A percentile compares a stretch with the other conserved stretches of the same genome.
These are phyloP conservation scores for Drosophila flavopinicola DNA, from an alignment of 2,888 invertebrate genomes.

Conservation along the genomic window DNA sequence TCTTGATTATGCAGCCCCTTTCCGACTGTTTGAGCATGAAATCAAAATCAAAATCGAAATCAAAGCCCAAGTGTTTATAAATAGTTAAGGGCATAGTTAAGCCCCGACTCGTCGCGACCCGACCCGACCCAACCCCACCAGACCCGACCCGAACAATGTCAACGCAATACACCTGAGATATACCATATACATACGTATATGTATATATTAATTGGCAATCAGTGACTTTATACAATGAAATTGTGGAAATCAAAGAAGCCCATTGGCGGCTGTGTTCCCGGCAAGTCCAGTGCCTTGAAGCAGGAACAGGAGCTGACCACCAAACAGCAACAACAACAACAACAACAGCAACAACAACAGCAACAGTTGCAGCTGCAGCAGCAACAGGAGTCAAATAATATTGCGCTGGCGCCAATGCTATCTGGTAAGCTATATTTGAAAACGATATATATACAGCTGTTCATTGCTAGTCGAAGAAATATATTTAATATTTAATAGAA, in stretches of 20 bases:
- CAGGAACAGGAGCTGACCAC: constrained; percentile 77
- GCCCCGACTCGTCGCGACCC: not conserved
- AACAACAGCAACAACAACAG: constrained; percentile 49
- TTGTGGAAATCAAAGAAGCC: constrained; percentile 85
- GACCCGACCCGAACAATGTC: constrained; percentile 20
- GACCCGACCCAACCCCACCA: too few species aligned
- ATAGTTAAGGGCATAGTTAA: constrained; percentile 3
- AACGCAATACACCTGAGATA: not conserved
- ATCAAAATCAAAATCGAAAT: constrained; percentile 7
- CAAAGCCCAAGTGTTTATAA: constrained; percentile 13
- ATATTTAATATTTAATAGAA: too few species aligned
- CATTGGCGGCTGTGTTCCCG: constrained; percentile 84
- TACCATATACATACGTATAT: not conserved
- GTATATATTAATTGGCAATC: constrained; percentile 8
- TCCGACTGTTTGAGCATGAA: constrained; percentile 18
- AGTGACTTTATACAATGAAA: constrained; percentile 76
- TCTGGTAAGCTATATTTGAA: constrained; percentile 74
- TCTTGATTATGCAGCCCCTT: constrained; percentile 30
- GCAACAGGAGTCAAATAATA: constrained; percentile 66
- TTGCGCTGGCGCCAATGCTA: constrained; percentile 82
- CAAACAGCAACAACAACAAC: constrained; percentile 56
- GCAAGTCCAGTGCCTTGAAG: constrained; percentile 80
- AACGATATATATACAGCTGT: too few species aligned
- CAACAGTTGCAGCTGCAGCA: constrained; percentile 53
- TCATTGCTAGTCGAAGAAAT: too few species aligned